Base-by-base conservation (phyloP, 2,888 invertebrate species). In the Drosophila prostipennis region DNA sequence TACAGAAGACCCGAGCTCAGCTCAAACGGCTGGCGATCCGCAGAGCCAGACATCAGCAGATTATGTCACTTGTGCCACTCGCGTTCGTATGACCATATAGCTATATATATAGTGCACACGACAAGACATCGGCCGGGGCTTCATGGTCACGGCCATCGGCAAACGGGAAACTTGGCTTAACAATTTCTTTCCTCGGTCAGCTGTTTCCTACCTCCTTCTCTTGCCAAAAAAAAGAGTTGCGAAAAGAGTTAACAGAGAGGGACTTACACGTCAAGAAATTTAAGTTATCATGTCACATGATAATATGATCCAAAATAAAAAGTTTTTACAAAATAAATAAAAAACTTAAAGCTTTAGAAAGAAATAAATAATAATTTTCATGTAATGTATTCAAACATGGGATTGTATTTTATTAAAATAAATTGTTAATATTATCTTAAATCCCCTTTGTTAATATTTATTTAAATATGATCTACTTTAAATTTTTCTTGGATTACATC, bases 31-130 rank as follows among this genome's bases (percentile, higher is more conserved):
- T 53, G 32, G 39, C 61, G 60, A 59, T 63, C 61, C 59, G 69
- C 76, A 65, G 68, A 68, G 65, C 68, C 67, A 69, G 75, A 80
- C 69, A 86, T 82, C 82, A 86, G 86, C 82, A 86, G 82, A 86
- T 82, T 82, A 82, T 82, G 82, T 82, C 82, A 82, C 82, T 74
- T 71, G 48, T 60, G 59, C 64, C 64, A 71, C 46, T 36, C 34
- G 42, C 34, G 43, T 36, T 40, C 14, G 45, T 14, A 2, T 14
- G 45, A 5, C 45, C 45, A 48, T 32, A 48, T 32, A 32, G 29
- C 29, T 11, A 48, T 34, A 32, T 16, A 34, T 39, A 39, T 32
- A 58, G 76, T 82, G 85, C 85, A 81, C 82, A 69, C 79, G 82
- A 77, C 79, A 60, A 77, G 60, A 70, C 46, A 51, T 63, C 55